A percentile compares a stretch with the other conserved stretches of the same genome.
Evolutionary conservation across 1,140 invertebrate genomes (phyloP).

Genomic region (Sarcophaga peregrina): DNA sequence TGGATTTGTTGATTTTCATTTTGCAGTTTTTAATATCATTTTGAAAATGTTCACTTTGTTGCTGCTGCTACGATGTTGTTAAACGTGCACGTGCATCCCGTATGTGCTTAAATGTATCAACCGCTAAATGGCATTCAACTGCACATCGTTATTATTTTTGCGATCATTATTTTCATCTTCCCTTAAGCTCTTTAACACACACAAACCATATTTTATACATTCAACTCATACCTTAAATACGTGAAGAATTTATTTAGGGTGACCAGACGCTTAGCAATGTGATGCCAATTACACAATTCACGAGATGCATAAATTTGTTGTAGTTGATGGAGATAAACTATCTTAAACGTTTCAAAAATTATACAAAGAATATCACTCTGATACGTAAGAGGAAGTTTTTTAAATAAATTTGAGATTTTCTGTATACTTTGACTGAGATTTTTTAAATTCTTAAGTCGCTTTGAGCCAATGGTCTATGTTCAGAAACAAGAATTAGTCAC

Average conservation of each 20-base stretch:
- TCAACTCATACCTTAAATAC: background rate
- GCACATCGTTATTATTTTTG: constrained; percentile 8
- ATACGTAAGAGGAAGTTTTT: too few species aligned
- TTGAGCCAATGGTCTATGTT: too few species aligned
- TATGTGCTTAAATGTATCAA: constrained; percentile 1
- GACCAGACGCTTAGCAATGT: background rate
- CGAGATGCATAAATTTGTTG: too few species aligned
- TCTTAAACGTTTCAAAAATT: too few species aligned
- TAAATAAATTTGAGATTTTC: too few species aligned
- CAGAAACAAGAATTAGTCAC: too few species aligned
- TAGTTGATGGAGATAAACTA: too few species aligned
- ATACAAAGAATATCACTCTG: too few species aligned
- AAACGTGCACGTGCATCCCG: constrained; percentile 13
- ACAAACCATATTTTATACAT: constrained; percentile 8
- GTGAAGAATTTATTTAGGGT: background rate
- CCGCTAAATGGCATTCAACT: background rate
- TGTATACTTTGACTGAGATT: too few species aligned
- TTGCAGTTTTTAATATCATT: background rate
- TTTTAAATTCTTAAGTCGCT: too few species aligned
- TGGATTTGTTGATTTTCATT: background rate
- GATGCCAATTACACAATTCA: too few species aligned
- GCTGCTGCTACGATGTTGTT: background rate
- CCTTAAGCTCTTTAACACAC: constrained; percentile 11
- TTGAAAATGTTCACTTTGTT: background rate
- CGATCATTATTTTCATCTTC: background rate